A percentile compares a stretch with the other conserved stretches of the same genome.
Conservation (phyloP, 92 coral and sea anemone genomes). For the Scolanthus callimorphus region DNA sequence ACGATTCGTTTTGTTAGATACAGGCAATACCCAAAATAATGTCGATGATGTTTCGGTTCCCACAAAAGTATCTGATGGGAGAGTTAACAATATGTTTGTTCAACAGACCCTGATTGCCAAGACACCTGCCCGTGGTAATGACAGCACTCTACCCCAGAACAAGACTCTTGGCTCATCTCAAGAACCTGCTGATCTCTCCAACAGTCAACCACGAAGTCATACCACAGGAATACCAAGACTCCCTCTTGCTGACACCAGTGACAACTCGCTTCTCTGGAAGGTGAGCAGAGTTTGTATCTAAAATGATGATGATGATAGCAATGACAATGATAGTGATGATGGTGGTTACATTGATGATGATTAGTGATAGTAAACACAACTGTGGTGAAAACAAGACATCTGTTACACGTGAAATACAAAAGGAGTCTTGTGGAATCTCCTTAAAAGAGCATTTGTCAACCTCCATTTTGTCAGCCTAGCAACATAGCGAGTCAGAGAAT, state of each 20-base stretch:
- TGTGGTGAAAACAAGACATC: background rate
- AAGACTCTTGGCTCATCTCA: background rate
- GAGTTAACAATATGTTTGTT: background rate
- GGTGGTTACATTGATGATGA: no score
- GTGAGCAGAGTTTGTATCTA: no score
- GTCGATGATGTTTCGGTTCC: no score
- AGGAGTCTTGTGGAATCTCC: background rate
- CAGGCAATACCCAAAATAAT: no score
- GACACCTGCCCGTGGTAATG: constrained; percentile 18
- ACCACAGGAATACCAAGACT: constrained; percentile 9
- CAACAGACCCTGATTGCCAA: constrained; percentile 14
- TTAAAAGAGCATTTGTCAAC: background rate
- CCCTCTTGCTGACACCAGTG: constrained; percentile 10
- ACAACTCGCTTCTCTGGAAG: constrained; percentile 80
- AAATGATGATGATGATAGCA: no score
- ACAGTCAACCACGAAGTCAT: background rate
- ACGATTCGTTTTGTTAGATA: no score
- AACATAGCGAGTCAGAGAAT: no score
- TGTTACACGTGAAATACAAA: background rate
- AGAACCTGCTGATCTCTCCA: background rate
- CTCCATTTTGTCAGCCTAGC: background rate
- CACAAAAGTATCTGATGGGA: background rate
- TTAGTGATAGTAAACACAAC: no score
- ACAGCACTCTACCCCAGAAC: background rate
- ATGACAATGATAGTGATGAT: no score